Evolutionary conservation across 1,140 invertebrate species (phyloP).

Genomic region (Diorhabda elongata): DNA sequence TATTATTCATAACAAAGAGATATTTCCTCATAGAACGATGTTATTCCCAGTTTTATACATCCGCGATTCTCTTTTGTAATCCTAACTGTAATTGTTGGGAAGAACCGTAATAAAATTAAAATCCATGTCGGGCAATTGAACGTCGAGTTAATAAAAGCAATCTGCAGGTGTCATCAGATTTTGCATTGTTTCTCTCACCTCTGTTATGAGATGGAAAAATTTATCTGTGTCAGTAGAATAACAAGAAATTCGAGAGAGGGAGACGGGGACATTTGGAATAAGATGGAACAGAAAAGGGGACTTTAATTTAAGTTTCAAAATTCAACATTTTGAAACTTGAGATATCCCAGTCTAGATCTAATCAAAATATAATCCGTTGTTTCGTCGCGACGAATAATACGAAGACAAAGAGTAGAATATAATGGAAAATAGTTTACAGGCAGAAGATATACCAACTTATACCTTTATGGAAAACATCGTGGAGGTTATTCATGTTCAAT

Average conservation of each 20-base stretch:
- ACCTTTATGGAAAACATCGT: no score
- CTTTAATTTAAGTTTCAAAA: conserved; percentile 3
- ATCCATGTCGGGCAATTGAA: background rate
- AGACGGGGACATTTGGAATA: no score
- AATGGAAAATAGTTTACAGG: background rate
- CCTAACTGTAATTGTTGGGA: no score
- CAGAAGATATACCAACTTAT: no score
- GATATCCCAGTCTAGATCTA: background rate
- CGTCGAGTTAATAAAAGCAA: background rate
- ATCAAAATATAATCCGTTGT: background rate
- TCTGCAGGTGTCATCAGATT: background rate
- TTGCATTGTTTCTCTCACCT: background rate
- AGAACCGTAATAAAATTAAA: background rate
- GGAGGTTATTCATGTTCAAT: no score
- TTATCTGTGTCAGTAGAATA: background rate
- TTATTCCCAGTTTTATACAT: no score
- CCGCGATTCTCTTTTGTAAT: no score
- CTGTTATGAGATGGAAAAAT: conserved; percentile 2
- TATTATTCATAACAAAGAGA: no score
- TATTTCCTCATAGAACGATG: no score
- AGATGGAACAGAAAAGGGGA: background rate
- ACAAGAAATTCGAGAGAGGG: background rate
- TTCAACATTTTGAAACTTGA: background rate
- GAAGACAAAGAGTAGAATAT: background rate
- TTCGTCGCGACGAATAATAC: background rate